phyloP scores from a whole-genome alignment of 2,888 invertebrate species.

The Taenaris catops region DNA sequence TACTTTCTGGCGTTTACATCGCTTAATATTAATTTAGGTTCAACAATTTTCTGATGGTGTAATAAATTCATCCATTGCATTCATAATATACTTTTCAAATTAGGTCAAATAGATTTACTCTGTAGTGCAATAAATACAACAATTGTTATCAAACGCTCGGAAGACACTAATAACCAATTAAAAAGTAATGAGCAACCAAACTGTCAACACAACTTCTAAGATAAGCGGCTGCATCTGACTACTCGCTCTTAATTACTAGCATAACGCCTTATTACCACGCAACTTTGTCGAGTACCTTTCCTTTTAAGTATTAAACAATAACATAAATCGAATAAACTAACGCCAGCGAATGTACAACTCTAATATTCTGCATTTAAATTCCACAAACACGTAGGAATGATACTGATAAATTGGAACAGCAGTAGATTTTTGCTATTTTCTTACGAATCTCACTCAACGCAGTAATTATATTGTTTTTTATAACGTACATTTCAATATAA shows the following conservation, averaged over 20 bases:
- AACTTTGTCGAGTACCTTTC: constrained; percentile 51
- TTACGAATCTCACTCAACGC: too few relatives aligned
- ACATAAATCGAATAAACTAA: constrained; percentile 64
- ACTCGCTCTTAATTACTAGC: constrained; percentile 68
- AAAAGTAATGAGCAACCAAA: constrained; percentile 41
- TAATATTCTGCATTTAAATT: constrained; percentile 42
- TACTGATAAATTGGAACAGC: too few relatives aligned
- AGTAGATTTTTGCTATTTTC: too few relatives aligned
- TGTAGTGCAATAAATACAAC: constrained; percentile 4
- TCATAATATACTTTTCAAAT: too few relatives aligned
- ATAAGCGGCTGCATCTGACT: constrained; percentile 31
- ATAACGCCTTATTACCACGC: constrained; percentile 68
- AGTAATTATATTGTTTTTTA: too few relatives aligned
- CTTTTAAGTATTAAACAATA: constrained; percentile 60
- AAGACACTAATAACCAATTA: constrained; percentile 28
- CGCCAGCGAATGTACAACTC: constrained; percentile 32
- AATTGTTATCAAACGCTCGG: constrained; percentile 1
- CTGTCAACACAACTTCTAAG: constrained; percentile 60
- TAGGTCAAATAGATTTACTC: background rate
- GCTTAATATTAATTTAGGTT: too few relatives aligned
- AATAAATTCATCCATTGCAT: too few relatives aligned
- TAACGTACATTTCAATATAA: too few relatives aligned
- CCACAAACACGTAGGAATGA: too few relatives aligned
- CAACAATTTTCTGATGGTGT: too few relatives aligned
- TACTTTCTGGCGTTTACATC: too few relatives aligned